Evolutionary conservation across 2,797 vertebrate species (phyloP).

Genomic region (Macropodus opercularis): DNA sequence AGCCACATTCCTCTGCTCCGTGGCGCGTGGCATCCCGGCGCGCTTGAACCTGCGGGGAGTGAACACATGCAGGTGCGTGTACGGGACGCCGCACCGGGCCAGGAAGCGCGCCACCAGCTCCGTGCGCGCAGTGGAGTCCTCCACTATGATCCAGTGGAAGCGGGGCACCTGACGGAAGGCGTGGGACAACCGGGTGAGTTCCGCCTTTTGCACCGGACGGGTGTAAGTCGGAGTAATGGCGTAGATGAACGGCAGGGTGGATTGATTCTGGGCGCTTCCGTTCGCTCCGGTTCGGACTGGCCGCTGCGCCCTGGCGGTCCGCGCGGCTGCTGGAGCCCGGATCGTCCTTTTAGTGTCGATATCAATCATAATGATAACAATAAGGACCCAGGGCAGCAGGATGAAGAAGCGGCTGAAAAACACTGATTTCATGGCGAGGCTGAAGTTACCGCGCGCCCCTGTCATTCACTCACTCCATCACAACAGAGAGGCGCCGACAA

Average conservation of each 20-base stretch:
- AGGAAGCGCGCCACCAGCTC: constrained; percentile 92
- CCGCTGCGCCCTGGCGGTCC: constrained; percentile 65
- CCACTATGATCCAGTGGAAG: constrained; percentile 96
- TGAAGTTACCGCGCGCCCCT: constrained; percentile 52
- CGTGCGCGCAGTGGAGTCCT: constrained; percentile 89
- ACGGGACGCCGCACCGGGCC: constrained; percentile 85
- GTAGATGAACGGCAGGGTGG: constrained; percentile 87
- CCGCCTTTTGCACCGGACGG: constrained; percentile 95
- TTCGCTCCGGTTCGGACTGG: constrained; percentile 49
- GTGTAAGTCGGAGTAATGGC: constrained; percentile 97
- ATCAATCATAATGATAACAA: constrained; percentile 95
- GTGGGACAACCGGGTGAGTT: constrained; percentile 93
- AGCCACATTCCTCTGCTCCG: constrained; percentile 94
- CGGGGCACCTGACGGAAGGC: constrained; percentile 94
- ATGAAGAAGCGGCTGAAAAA: constrained; percentile 92
- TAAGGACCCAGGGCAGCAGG: constrained; percentile 92
- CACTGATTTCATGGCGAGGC: constrained; percentile 88
- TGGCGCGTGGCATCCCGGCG: constrained; percentile 91
- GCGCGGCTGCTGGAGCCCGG: constrained; percentile 70
- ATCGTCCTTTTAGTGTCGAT: constrained; percentile 85
- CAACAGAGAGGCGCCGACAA: background rate
- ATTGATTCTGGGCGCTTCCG: constrained; percentile 57
- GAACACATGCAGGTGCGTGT: constrained; percentile 93
- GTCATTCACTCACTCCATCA: constrained; percentile 51
- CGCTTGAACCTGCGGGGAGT: constrained; percentile 94